phyloP scores from a whole-genome alignment of 2,113 vertebrate genomes.

The Hassar affinis region DNA sequence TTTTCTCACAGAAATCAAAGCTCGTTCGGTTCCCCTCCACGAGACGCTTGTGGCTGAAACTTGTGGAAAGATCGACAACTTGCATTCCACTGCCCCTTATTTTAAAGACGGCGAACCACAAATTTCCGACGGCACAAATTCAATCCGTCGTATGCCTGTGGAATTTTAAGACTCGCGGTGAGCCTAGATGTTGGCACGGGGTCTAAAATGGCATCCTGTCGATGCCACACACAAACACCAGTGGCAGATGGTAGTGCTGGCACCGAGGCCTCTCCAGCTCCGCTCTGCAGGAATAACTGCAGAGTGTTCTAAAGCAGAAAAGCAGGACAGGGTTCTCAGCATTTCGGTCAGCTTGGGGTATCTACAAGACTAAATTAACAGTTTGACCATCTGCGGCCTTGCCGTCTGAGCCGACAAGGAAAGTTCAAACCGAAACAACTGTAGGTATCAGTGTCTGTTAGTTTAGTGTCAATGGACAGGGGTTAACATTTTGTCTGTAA shows the following conservation, averaged over 20 bases:
- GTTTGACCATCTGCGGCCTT: slow-evolving; percentile 44
- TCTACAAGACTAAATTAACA: slow-evolving; percentile 23
- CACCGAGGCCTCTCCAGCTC: slow-evolving; percentile 9
- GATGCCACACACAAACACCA: slow-evolving; percentile 33
- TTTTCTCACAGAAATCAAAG: not conserved
- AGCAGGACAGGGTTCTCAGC: slow-evolving; percentile 4
- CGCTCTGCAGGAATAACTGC: slow-evolving; percentile 34
- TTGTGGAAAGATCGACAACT: not conserved
- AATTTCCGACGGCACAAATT: slow-evolving; percentile 2
- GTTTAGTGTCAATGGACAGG: not conserved
- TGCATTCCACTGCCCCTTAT: not conserved
- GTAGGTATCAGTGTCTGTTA: not conserved
- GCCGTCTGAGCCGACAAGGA: slow-evolving; percentile 29
- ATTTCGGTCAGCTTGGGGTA: slow-evolving; percentile 28
- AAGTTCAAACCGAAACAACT: slow-evolving; percentile 15
- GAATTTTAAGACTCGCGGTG: slow-evolving; percentile 32
- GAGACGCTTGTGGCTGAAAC: not conserved
- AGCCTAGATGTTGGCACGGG: not conserved
- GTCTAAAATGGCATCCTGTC: slow-evolving; percentile 16
- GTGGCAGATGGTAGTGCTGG: slow-evolving; percentile 52
- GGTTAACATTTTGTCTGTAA: not conserved
- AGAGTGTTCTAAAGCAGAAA: slow-evolving; percentile 20
- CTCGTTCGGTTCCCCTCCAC: not conserved
- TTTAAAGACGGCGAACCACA: not conserved
- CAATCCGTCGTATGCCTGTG: not conserved